Conservation (phyloP, 1,140 invertebrate species). For the Dermatophagoides farinae region DNA sequence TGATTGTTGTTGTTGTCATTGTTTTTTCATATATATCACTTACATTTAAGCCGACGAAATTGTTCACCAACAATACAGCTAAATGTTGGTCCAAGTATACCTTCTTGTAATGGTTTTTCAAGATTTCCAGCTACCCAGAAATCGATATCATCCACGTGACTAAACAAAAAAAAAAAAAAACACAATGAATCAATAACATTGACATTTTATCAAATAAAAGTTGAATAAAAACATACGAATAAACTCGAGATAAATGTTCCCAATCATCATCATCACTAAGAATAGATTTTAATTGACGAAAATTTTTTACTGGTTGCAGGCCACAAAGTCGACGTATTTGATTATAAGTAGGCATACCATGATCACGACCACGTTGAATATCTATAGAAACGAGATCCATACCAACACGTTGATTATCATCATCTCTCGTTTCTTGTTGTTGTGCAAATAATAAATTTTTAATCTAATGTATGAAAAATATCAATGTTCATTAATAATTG, state of each 20-base stretch:
- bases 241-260: slow-evolving; percentile 32
- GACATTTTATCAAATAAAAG: not conserved
- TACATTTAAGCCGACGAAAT: slow-evolving; percentile 23
- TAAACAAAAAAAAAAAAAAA: not conserved
- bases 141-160: slow-evolving; percentile 26
- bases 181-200: not conserved
- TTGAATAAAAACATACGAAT: slow-evolving; percentile 13
- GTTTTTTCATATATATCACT: not conserved
- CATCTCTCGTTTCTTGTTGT: no score
- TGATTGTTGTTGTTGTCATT: not conserved
- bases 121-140: slow-evolving; percentile 24
- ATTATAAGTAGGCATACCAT: slow-evolving; percentile 28
- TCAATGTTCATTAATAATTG: not conserved
- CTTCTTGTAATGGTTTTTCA: slow-evolving; percentile 23
- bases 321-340: slow-evolving; percentile 47
- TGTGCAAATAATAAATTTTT: no score
- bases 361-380: slow-evolving; percentile 28
- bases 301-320: slow-evolving; percentile 40
- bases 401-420: slow-evolving; percentile 20
- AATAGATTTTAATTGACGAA: slow-evolving; percentile 45
- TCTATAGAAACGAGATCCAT: slow-evolving; percentile 25
- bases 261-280: slow-evolving; percentile 32
- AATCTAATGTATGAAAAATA: no score
- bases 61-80: slow-evolving; percentile 35
- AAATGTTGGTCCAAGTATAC: slow-evolving; percentile 35